A percentile compares a stretch with the other conserved stretches of the same genome.
Evolutionary conservation across 2,888 invertebrate genomes (phyloP).

Genomic region (Scrobipalpa atriplicella): DNA sequence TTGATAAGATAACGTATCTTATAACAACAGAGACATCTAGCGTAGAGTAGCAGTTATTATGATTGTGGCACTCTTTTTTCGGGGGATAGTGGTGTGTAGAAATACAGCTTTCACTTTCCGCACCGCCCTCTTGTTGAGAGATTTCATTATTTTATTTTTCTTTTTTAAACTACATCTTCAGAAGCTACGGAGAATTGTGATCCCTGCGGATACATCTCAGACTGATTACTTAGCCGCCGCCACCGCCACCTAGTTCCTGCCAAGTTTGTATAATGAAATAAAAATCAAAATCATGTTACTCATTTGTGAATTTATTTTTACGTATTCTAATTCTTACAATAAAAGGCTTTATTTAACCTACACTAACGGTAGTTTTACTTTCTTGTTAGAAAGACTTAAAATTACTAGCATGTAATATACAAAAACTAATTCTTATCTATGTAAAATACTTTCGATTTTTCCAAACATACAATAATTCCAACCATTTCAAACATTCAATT

Average conservation of each 20-base stretch:
- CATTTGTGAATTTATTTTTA: constrained; percentile 1
- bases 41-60: constrained; percentile 44
- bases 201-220: no score
- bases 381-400: constrained; percentile 1
- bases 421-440: background rate
- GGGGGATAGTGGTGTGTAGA: no score
- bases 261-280: no score
- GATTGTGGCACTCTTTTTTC: background rate
- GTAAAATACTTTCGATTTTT: background rate
- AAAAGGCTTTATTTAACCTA: background rate
- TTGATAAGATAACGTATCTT: background rate
- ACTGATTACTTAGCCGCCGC: no score
- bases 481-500: background rate
- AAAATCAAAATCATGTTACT: background rate
- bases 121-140: no score
- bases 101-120: no score
- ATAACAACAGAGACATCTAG: constrained; percentile 51
- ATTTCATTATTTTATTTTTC: no score
- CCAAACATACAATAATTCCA: background rate
- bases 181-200: no score
- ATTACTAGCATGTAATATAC: background rate
- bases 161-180: no score
- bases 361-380: constrained; percentile 8
- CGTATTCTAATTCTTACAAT: constrained; percentile 12
- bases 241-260: no score